phyloP scores from a whole-genome alignment of 2,888 invertebrate species.

The Drosophila eohydei region DNA sequence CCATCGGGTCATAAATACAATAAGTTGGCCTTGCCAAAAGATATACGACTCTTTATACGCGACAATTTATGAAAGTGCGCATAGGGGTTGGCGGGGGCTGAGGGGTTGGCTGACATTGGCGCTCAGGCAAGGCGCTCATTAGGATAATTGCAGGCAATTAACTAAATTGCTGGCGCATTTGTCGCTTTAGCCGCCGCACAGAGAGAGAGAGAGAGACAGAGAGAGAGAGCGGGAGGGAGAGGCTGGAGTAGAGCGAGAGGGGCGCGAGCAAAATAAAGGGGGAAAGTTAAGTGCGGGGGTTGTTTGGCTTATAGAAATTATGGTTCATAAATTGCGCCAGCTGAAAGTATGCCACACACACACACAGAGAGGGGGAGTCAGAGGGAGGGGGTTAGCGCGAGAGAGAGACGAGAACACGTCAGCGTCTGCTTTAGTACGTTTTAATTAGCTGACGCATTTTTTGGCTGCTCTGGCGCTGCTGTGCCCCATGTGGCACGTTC shows the following conservation, averaged over 20 bases:
- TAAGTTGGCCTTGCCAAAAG: slow-evolving; percentile 52
- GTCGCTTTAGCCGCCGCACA: slow-evolving; percentile 69
- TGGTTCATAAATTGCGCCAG: slow-evolving; percentile 73
- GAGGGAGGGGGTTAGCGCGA: background rate
- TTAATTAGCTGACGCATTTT: slow-evolving; percentile 73
- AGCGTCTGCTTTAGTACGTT: slow-evolving; percentile 67
- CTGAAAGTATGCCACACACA: slow-evolving; percentile 48
- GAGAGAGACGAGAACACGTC: slow-evolving; percentile 11
- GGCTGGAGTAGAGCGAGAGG: slow-evolving; percentile 17
- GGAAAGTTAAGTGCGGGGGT: slow-evolving; percentile 14
- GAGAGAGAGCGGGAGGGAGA: slow-evolving; percentile 16
- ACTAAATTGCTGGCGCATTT: slow-evolving; percentile 84
- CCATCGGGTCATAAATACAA: slow-evolving; percentile 81
- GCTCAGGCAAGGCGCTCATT: slow-evolving; percentile 81
- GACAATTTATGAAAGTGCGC: slow-evolving; percentile 28
- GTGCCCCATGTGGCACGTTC: slow-evolving; percentile 53
- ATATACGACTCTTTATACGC: slow-evolving; percentile 55
- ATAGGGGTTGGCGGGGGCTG: background rate
- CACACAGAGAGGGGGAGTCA: background rate
- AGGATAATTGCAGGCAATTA: slow-evolving; percentile 84
- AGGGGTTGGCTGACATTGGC: slow-evolving; percentile 41
- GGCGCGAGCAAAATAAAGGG: slow-evolving; percentile 7
- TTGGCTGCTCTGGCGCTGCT: background rate
- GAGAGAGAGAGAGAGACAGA: background rate
- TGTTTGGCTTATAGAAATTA: slow-evolving; percentile 71